Evolutionary conservation across 2,797 vertebrate species (phyloP).

Genomic region (Neostethus bicornis): DNA sequence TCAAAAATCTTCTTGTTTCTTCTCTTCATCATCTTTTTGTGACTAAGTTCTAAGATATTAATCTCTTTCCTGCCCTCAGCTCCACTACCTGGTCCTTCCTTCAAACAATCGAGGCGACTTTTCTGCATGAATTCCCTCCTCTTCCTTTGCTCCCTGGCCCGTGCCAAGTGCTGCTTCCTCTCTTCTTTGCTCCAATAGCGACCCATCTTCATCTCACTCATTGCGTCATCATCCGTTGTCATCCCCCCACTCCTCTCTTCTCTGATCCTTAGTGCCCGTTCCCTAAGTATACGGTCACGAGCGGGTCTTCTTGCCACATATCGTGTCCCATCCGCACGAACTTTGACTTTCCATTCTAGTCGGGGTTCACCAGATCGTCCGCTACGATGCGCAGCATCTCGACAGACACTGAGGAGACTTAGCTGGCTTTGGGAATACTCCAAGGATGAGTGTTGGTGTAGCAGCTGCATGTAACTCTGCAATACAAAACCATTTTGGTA

Average conservation of each 20-base stretch:
- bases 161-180: constrained; percentile 90
- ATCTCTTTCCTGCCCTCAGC: constrained; percentile 86
- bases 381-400: constrained; percentile 77
- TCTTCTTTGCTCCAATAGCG: constrained; percentile 98
- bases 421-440: constrained; percentile 96
- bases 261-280: constrained; percentile 93
- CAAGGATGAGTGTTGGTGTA: constrained; percentile 92
- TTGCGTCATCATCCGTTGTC: constrained; percentile 93
- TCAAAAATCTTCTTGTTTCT: constrained; percentile 97
- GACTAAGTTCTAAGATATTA: constrained; percentile 95
- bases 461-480: constrained; percentile 95
- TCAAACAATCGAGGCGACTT: constrained; percentile 91
- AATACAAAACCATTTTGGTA: constrained; percentile 43
- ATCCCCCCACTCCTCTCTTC: constrained; percentile 93
- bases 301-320: constrained; percentile 93
- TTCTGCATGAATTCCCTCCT: constrained; percentile 95
- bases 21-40: constrained; percentile 99
- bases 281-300: constrained; percentile 91
- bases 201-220: constrained; percentile 97
- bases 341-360: constrained; percentile 96
- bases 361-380: constrained; percentile 81
- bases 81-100: constrained; percentile 83
- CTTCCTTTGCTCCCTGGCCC: constrained; percentile 91
- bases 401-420: constrained; percentile 90
- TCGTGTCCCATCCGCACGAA: constrained; percentile 90